These are phyloP conservation scores for Lymantria dispar DNA, from an alignment of 2,888 invertebrate species.

Conservation along the genomic window DNA sequence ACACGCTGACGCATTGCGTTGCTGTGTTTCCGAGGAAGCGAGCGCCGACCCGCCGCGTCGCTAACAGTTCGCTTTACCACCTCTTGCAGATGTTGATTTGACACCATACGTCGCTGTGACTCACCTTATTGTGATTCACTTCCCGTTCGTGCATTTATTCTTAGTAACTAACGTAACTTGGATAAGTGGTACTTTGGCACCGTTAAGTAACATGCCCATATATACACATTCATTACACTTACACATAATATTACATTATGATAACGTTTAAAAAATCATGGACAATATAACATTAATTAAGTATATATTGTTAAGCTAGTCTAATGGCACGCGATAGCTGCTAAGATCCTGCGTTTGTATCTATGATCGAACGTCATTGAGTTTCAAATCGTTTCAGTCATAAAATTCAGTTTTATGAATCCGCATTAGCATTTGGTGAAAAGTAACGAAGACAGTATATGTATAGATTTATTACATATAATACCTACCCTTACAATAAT, in stretches of 20 bases:
- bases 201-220: constrained; percentile 14
- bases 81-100: constrained; percentile 55
- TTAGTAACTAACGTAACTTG: constrained; percentile 40
- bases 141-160: constrained; percentile 53
- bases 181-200: constrained; percentile 20
- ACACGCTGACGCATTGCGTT: constrained; percentile 67
- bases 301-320: too few species aligned
- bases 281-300: too few species aligned
- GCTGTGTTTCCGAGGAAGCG: constrained; percentile 52
- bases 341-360: too few species aligned
- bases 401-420: too few species aligned
- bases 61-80: constrained; percentile 53
- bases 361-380: too few species aligned
- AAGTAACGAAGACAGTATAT: too few species aligned
- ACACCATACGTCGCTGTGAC: constrained; percentile 56
- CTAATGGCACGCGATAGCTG: too few species aligned
- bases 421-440: too few species aligned
- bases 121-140: constrained; percentile 63
- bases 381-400: too few species aligned
- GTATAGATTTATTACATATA: too few species aligned
- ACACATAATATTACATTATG: not conserved
- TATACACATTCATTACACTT: not conserved
- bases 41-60: constrained; percentile 20
- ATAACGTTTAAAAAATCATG: too few species aligned
- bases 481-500: too few species aligned